A percentile compares a stretch with the other conserved stretches of the same genome.
phyloP scores from a whole-genome alignment of 2,888 invertebrate genomes.

The Pachycephus smyrnensis region DNA sequence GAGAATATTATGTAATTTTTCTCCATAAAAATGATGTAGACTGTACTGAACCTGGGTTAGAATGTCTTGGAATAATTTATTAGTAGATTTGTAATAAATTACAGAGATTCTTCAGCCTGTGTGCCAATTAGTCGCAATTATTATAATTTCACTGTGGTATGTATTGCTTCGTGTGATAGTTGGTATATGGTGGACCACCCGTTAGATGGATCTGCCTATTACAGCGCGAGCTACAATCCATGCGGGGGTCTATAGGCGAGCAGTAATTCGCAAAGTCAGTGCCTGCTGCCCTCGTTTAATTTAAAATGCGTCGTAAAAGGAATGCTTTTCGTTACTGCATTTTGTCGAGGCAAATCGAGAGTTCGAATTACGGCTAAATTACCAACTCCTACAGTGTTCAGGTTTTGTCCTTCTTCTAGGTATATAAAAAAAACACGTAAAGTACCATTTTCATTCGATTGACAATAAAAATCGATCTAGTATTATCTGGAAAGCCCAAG shows the following conservation, averaged over 20 bases:
- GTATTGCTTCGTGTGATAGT: neutral
- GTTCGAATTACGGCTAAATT: neutral
- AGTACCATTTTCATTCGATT: too few species aligned
- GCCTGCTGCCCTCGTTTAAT: neutral
- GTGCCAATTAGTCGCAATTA: neutral
- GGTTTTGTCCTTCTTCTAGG: neutral
- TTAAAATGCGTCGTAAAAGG: neutral
- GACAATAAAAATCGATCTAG: too few species aligned
- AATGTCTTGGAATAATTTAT: neutral
- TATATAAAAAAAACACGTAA: neutral
- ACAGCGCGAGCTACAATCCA: neutral
- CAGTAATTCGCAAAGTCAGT: constrained; percentile 5
- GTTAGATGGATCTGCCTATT: neutral
- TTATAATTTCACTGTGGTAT: neutral
- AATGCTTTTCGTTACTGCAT: neutral
- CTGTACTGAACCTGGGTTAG: neutral
- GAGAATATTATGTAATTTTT: neutral
- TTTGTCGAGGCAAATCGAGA: neutral
- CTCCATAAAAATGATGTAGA: neutral
- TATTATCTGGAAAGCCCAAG: too few species aligned
- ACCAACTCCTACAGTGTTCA: neutral
- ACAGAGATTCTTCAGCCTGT: neutral
- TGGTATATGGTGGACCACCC: neutral
- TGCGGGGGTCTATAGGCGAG: neutral
- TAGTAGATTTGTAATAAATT: neutral